Conservation (phyloP, 2,888 invertebrate genomes). For the Drosophila aldrichi region DNA sequence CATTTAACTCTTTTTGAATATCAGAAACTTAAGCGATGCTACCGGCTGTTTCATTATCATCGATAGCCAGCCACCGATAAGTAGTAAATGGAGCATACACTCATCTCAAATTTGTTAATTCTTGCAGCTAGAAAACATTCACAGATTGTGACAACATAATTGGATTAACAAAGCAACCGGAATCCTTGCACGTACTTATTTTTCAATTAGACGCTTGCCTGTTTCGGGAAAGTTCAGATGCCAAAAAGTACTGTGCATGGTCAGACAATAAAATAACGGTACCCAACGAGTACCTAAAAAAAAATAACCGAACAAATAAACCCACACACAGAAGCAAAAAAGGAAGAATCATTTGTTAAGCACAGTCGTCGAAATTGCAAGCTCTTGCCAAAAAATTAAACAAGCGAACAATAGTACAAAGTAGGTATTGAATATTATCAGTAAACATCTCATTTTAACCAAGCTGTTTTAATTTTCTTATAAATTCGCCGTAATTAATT, state of each 20-base stretch:
- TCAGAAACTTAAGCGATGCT: not conserved
- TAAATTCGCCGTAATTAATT: slow-evolving; percentile 6
- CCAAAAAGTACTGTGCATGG: slow-evolving; percentile 11
- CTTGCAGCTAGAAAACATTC: slow-evolving; percentile 39
- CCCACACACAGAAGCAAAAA: slow-evolving; percentile 1
- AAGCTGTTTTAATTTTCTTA: not conserved
- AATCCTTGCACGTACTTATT: slow-evolving; percentile 4
- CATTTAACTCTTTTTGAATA: no score
- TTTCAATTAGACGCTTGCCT: not conserved
- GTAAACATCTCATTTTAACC: no score
- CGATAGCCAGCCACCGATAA: slow-evolving; percentile 4
- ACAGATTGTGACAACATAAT: slow-evolving; percentile 1
- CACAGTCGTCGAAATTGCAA: slow-evolving; percentile 1
- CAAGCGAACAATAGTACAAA: slow-evolving; percentile 3
- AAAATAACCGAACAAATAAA: slow-evolving; percentile 6
- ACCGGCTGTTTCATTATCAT: not conserved
- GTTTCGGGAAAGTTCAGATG: not conserved
- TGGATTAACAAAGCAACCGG: not conserved
- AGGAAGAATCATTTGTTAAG: slow-evolving; percentile 17
- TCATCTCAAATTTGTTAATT: slow-evolving; percentile 27
- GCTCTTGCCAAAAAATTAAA: slow-evolving; percentile 2
- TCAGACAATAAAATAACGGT: slow-evolving; percentile 22
- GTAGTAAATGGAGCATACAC: not conserved
- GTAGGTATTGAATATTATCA: slow-evolving; percentile 5
- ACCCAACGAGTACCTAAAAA: slow-evolving; percentile 15